phyloP scores from a whole-genome alignment of 2,797 vertebrate genomes.

The Platalea minor region DNA sequence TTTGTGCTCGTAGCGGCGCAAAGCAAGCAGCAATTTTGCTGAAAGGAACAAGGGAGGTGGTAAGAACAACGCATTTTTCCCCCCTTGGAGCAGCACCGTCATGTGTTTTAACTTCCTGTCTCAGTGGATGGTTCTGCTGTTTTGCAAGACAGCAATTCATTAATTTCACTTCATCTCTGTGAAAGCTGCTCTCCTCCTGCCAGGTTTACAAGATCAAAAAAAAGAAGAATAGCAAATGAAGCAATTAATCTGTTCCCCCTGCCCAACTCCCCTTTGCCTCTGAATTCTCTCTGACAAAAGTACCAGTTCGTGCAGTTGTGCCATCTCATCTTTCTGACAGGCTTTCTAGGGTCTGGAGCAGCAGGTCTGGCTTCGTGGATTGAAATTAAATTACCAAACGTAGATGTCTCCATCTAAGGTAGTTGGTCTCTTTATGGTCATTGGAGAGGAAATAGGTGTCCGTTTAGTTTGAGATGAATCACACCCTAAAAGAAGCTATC shows the following conservation, averaged over 20 bases:
- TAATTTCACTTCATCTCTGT: not conserved
- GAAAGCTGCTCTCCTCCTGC: not conserved
- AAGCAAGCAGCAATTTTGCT: not conserved
- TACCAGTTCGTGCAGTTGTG: not conserved
- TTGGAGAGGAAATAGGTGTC: not conserved
- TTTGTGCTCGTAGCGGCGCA: not conserved
- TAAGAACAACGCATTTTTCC: not conserved
- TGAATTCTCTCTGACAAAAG: not conserved
- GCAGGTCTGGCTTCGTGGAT: not conserved
- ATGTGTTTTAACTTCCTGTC: not conserved
- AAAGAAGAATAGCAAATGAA: not conserved
- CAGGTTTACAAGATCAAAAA: not conserved
- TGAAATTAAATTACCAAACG: not conserved
- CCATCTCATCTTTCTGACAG: not conserved
- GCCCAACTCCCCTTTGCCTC: not conserved
- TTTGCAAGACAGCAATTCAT: not conserved
- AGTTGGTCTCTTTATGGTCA: accelerated
- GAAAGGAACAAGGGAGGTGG: not conserved
- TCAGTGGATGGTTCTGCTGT: not conserved
- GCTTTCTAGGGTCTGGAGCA: not conserved
- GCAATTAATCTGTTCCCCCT: not conserved
- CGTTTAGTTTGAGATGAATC: not conserved
- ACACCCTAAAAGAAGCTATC: not conserved
- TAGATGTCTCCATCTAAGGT: not conserved
- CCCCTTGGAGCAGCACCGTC: not conserved